Percentiles rank a stretch among this genome's conserved stretches.
Conservation (phyloP, 2,113 vertebrate genomes). For the Origma solitaria region DNA sequence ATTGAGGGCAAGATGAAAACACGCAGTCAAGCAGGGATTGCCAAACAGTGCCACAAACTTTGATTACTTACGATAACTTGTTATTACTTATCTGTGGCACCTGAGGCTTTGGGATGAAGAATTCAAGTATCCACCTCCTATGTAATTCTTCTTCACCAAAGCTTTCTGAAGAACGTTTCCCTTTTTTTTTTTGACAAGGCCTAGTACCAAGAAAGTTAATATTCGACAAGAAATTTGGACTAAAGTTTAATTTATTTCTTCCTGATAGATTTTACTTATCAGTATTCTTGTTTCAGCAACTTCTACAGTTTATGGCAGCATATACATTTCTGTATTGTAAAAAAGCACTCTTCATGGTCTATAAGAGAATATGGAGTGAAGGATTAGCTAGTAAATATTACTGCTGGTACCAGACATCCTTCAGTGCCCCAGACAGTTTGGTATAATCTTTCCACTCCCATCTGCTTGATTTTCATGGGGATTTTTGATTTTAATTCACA, state of each 20-base stretch:
- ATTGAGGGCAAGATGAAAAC: not conserved
- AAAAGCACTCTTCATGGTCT: not conserved
- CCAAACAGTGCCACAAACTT: not conserved
- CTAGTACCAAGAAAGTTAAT: not conserved
- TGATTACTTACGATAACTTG: not conserved
- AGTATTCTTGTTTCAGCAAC: not conserved
- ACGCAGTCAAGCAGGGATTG: not conserved
- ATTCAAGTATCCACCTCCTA: not conserved
- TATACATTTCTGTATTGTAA: not conserved
- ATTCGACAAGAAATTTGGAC: not conserved
- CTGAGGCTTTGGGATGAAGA: not conserved
- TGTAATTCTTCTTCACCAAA: not conserved
- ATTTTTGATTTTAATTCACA: not conserved
- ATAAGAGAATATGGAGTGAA: not conserved
- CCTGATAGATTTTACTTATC: not conserved
- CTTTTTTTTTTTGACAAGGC: not conserved
- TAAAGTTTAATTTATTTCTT: not conserved
- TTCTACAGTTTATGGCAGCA: not conserved
- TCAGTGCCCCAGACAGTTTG: not conserved
- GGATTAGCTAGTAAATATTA: not conserved
- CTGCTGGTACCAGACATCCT: not conserved
- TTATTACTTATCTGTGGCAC: not conserved
- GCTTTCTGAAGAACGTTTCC: not conserved
- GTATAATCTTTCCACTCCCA: not conserved
- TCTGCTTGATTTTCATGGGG: not conserved